Percentiles rank a stretch among this genome's conserved stretches.
Evolutionary conservation across 2,888 invertebrate species (phyloP).

Genomic region (Dorcus parallelipipedus): DNA sequence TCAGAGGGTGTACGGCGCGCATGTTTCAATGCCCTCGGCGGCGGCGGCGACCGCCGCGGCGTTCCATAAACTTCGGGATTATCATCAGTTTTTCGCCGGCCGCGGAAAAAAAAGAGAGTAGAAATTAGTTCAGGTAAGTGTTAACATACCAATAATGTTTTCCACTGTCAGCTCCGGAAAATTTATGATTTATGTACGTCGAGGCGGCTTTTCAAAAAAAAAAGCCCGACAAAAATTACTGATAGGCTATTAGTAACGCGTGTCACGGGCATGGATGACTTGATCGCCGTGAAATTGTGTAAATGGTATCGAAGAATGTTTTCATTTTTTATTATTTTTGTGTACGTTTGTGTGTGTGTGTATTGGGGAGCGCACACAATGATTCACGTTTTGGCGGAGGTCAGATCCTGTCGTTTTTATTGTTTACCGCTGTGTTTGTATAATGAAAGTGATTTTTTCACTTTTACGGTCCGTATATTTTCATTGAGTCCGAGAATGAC

Average conservation of each 20-base stretch:
- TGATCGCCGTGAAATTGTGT: conserved; percentile 29
- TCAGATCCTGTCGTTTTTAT: conserved; percentile 8
- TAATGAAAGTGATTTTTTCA: conserved; percentile 11
- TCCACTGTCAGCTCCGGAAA: conserved; percentile 40
- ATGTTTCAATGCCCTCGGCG: conserved; percentile 18
- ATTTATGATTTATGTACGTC: conserved; percentile 42
- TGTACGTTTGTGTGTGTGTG: not conserved
- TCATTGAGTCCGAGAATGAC: conserved; percentile 1
- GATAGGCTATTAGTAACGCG: conserved; percentile 37
- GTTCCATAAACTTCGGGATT: conserved; percentile 29
- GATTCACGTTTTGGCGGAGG: conserved; percentile 14
- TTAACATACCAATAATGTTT: conserved; percentile 44
- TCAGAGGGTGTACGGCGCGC: conserved; percentile 18
- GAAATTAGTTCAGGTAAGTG: conserved; percentile 39
- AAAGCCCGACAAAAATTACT: conserved; percentile 34
- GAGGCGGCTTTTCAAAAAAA: conserved; percentile 25
- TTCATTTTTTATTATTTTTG: conserved; percentile 13
- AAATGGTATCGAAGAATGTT: conserved; percentile 18
- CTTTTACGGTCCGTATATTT: conserved; percentile 2
- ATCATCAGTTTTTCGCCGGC: conserved; percentile 23
- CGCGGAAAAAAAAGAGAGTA: conserved; percentile 20
- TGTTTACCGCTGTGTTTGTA: conserved; percentile 3
- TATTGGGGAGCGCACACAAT: conserved; percentile 11
- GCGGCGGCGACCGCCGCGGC: conserved; percentile 23
- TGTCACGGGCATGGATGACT: conserved; percentile 30